Base-by-base conservation (phyloP, 2,888 invertebrate genomes). In the Leptinotarsa juncta region DNA sequence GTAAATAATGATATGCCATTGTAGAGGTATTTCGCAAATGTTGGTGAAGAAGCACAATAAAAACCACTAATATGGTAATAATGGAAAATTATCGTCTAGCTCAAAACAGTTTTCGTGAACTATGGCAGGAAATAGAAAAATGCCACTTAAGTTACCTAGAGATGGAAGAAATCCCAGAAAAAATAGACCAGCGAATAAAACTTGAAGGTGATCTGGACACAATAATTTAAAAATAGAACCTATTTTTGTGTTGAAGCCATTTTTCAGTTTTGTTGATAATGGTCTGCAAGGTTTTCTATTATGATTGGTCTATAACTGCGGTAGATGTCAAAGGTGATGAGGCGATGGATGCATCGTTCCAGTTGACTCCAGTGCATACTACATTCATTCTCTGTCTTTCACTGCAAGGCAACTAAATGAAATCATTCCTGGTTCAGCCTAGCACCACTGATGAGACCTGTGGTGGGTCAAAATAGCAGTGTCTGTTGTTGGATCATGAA, bases 81-180 rank as follows among this genome's bases (percentile, higher is more conserved):
- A 85, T 88, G 87, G 88, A 87, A 81, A 90, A 90, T 82, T 90
- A 89, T 84, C 89, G 88, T 85, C 84, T 89, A 79, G 89, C 89
- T 79, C 80, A 78, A 76, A 92, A 92, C 83, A 90, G 90, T 84
- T 88, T 93, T 84, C 90, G 90, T 77, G 92, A 93, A 83, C 88
- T 96, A 81, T 94, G 93, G 91, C 90, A 91, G 78, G 93, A 93
- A 85, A 94, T 96, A 83, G 92, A 94, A 83, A 90, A 92, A 79
- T 91, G 93, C 70, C 96, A 96, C 89, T 92, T 95, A 88, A 92
- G 91, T 80, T 96, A 94, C 88, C 89, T 96, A 75, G 93, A 94
- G 85, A 93, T 93, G 32, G 95, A 96, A 82, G 95, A 95, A 84
- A 94, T 93, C 84, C 92, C 93, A 16, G 91, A 93, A 81, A 95